phyloP scores from a whole-genome alignment of 2,797 vertebrate genomes.

The Crypturellus tataupa region DNA sequence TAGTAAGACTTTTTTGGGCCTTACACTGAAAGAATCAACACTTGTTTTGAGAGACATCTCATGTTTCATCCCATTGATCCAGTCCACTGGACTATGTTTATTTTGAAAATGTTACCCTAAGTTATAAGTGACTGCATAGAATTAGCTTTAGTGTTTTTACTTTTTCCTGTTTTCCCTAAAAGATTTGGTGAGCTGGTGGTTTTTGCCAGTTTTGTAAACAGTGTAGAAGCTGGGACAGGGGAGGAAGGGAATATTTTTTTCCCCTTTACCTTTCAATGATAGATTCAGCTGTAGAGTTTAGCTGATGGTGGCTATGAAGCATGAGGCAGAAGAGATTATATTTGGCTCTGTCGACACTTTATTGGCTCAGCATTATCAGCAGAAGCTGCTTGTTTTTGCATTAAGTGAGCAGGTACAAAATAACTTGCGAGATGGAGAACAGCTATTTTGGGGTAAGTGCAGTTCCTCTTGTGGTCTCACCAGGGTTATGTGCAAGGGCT shows the following conservation, averaged over 20 bases:
- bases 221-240: background rate
- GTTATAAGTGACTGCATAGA: background rate
- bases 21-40: background rate
- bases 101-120: background rate
- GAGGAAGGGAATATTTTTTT: background rate
- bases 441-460: slow-evolving; percentile 11
- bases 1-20: background rate
- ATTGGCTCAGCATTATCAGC: background rate
- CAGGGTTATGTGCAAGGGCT: background rate
- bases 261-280: background rate
- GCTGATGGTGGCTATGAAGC: background rate
- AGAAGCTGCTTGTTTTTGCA: background rate
- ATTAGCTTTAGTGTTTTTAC: background rate
- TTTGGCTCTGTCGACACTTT: background rate
- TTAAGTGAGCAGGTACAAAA: slow-evolving; percentile 10
- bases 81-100: background rate
- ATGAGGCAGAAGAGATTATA: background rate
- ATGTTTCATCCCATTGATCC: background rate
- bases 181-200: background rate
- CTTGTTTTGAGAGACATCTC: background rate
- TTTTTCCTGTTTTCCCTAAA: background rate
- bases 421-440: background rate
- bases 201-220: background rate
- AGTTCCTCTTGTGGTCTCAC: background rate
- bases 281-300: background rate